These are phyloP conservation scores for Chrysocyon brachyurus DNA, from an alignment of 2,797 vertebrate species.

Conservation along the genomic window DNA sequence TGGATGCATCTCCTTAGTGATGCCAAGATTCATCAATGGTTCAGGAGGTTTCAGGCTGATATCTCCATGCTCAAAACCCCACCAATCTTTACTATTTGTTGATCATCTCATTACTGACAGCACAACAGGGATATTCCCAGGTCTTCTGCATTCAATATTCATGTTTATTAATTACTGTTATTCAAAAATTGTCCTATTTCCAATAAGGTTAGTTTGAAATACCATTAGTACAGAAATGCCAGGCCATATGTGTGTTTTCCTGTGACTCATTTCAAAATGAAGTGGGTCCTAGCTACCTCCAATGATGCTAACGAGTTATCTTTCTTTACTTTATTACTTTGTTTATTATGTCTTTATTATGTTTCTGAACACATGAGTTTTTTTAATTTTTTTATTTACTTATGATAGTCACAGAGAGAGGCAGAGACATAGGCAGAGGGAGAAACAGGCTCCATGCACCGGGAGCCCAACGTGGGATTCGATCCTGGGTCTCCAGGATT, in stretches of 20 bases:
- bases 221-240: background rate
- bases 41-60: background rate
- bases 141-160: background rate
- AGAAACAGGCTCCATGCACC: too few relatives aligned
- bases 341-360: background rate
- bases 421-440: too few relatives aligned
- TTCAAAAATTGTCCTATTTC: background rate
- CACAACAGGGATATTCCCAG: background rate
- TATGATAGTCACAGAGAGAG: too few relatives aligned
- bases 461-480: too few relatives aligned
- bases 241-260: background rate
- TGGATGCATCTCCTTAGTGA: background rate
- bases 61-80: background rate
- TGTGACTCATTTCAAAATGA: slow-evolving; percentile 6
- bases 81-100: slow-evolving; percentile 4
- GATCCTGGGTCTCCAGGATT: too few relatives aligned
- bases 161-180: background rate
- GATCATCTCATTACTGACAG: background rate
- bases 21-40: background rate
- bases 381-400: background rate
- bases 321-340: background rate
- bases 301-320: background rate
- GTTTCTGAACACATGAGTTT: slow-evolving; percentile 22
- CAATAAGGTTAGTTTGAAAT: background rate
- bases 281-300: background rate